A percentile compares a stretch with the other conserved stretches of the same genome.
phyloP scores from a whole-genome alignment of 2,888 invertebrate genomes.

The Habrosyne pyritoides region DNA sequence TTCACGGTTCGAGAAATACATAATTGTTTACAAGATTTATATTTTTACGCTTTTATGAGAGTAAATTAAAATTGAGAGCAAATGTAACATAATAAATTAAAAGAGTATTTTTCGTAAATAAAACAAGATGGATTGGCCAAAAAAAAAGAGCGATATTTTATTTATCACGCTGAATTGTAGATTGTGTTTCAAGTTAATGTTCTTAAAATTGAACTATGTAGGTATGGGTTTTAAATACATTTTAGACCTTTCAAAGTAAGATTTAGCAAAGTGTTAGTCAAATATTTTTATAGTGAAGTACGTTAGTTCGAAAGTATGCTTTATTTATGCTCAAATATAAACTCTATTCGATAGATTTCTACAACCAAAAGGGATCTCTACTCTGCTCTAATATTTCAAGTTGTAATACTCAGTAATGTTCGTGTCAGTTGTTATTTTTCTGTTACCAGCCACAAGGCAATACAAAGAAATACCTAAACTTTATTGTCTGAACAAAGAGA shows the following conservation, averaged over 20 bases:
- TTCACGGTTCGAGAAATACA: conserved; percentile 73
- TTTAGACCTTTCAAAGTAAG: no score
- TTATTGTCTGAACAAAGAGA: conserved; percentile 22
- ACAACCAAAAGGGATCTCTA: neutral
- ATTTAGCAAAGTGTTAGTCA: no score
- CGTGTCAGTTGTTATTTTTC: conserved; percentile 16
- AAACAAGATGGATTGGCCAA: neutral
- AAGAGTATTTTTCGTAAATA: neutral
- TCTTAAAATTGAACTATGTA: no score
- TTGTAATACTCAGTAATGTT: conserved; percentile 7
- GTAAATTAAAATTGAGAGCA: conserved; percentile 19
- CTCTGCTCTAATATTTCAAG: neutral
- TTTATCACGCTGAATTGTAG: no score
- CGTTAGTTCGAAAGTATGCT: no score
- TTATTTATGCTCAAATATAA: no score
- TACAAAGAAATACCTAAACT: conserved; percentile 18
- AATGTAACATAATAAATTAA: neutral
- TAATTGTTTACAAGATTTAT: conserved; percentile 70
- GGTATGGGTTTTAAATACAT: no score
- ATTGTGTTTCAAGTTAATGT: no score
- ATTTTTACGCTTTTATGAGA: conserved; percentile 35
- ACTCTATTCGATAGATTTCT: no score
- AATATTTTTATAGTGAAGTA: no score
- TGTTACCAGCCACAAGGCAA: conserved; percentile 11
- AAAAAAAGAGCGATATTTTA: no score